Percentiles rank a stretch among this genome's conserved stretches.
phyloP scores from a whole-genome alignment of 2,113 vertebrate genomes.

The Crypturellus undulatus region DNA sequence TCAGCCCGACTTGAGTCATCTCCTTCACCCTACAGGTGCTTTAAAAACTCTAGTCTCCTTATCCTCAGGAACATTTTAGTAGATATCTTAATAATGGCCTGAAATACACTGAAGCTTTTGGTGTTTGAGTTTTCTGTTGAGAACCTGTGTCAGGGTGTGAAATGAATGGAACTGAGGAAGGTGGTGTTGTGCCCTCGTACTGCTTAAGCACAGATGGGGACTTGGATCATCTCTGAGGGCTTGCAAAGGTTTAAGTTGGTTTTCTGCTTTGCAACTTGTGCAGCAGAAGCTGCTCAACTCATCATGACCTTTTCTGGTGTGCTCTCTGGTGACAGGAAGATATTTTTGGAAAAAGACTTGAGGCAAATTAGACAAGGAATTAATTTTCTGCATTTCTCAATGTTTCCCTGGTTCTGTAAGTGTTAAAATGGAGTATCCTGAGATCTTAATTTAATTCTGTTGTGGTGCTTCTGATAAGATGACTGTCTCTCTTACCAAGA shows the following conservation, averaged over 20 bases:
- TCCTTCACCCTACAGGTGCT: background rate
- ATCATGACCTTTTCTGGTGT: background rate
- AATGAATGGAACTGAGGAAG: background rate
- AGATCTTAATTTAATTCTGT: background rate
- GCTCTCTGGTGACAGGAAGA: background rate
- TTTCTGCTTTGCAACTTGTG: background rate
- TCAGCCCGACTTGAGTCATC: background rate
- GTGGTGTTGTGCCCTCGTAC: fast-evolving
- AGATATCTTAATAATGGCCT: background rate
- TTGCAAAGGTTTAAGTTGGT: background rate
- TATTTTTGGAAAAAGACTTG: background rate
- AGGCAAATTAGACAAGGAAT: background rate
- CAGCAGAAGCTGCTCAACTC: background rate
- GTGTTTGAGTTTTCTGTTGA: fast-evolving
- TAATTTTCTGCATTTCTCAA: background rate
- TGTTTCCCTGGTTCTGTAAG: background rate
- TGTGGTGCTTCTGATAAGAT: background rate
- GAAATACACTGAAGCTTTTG: fast-evolving
- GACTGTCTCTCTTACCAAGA: background rate
- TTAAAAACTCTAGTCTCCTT: background rate
- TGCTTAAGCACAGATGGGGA: background rate
- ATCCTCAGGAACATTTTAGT: fast-evolving
- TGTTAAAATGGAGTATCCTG: background rate
- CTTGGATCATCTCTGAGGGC: background rate
- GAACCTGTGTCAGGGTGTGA: background rate